phyloP scores from a whole-genome alignment of 1,140 invertebrate genomes.

The Tachypleus tridentatus region DNA sequence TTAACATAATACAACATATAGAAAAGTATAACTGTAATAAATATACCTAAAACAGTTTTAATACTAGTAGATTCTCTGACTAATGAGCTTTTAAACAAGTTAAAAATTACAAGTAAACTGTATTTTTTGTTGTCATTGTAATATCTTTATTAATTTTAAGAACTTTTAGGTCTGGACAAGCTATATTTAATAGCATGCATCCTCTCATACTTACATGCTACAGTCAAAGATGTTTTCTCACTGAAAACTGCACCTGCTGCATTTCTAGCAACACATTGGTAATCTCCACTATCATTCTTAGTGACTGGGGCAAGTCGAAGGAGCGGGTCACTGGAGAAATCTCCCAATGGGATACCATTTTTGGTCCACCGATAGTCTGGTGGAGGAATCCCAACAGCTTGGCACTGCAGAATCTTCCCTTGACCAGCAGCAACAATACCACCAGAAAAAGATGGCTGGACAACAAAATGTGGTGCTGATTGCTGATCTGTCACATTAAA shows the following conservation, averaged over 20 bases:
- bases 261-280: slow-evolving; percentile 81
- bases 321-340: slow-evolving; percentile 18
- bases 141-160: no score
- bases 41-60: no score
- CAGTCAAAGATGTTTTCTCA: slow-evolving; percentile 67
- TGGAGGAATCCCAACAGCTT: slow-evolving; percentile 32
- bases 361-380: slow-evolving; percentile 36
- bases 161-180: slow-evolving; percentile 11
- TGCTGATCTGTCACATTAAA: slow-evolving; percentile 9
- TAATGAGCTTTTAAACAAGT: no score
- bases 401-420: slow-evolving; percentile 32
- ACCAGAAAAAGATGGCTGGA: slow-evolving; percentile 19
- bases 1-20: no score
- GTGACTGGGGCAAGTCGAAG: slow-evolving; percentile 28
- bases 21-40: no score
- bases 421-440: slow-evolving; percentile 16
- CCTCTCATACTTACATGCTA: slow-evolving; percentile 66
- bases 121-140: no score
- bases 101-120: no score
- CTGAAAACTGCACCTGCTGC: slow-evolving; percentile 80
- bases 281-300: slow-evolving; percentile 66
- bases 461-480: slow-evolving; percentile 19
- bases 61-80: no score
- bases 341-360: slow-evolving; percentile 29
- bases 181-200: slow-evolving; percentile 9